A percentile compares a stretch with the other conserved stretches of the same genome.
phyloP scores from a whole-genome alignment of 2,797 vertebrate species.

The Sebastes nivosus region DNA sequence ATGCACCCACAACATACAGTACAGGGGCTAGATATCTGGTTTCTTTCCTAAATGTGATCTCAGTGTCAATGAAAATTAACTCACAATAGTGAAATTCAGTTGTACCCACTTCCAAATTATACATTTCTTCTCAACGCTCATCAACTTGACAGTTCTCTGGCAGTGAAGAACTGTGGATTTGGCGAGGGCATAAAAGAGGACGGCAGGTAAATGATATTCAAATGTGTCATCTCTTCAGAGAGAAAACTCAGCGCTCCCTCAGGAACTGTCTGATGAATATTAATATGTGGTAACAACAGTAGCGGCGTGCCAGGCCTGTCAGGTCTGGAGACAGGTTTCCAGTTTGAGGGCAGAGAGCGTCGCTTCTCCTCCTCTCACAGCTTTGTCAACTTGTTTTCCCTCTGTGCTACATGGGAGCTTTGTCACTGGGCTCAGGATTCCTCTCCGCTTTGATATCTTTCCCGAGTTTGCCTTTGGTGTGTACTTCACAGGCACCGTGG shows the following conservation, averaged over 20 bases:
- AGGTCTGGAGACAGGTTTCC: constrained; percentile 68
- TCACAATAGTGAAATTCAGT: neutral
- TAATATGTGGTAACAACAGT: constrained; percentile 71
- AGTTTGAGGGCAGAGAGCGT: constrained; percentile 66
- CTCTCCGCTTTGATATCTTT: constrained; percentile 63
- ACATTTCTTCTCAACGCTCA: constrained; percentile 14
- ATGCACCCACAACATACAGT: neutral
- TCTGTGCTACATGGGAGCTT: constrained; percentile 31
- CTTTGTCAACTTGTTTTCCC: constrained; percentile 68
- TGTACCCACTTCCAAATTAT: constrained; percentile 25
- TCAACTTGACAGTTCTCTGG: constrained; percentile 46
- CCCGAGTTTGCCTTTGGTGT: constrained; percentile 63
- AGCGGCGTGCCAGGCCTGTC: constrained; percentile 60
- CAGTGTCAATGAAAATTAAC: neutral
- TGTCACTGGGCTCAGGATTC: constrained; percentile 40
- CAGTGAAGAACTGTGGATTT: constrained; percentile 31
- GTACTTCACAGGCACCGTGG: constrained; percentile 55
- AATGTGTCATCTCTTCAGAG: constrained; percentile 73
- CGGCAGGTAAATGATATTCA: constrained; percentile 74
- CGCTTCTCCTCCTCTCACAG: constrained; percentile 58
- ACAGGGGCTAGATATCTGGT: neutral
- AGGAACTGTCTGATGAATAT: constrained; percentile 77
- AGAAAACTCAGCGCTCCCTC: constrained; percentile 43
- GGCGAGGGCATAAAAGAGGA: constrained; percentile 48
- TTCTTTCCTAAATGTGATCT: neutral